Conservation (phyloP, 2,888 invertebrate genomes). For the Amiota mariae region DNA sequence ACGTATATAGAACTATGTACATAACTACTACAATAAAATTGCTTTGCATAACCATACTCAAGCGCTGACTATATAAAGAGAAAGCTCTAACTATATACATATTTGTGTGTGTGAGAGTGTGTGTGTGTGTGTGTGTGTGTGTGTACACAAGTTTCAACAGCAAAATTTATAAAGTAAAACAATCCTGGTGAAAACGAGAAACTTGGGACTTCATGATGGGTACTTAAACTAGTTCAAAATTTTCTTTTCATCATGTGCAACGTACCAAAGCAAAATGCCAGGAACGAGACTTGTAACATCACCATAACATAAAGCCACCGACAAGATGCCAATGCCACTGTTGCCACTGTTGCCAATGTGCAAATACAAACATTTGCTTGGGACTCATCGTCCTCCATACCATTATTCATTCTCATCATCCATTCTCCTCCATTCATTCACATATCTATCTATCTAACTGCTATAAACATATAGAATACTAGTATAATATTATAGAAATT, state of each 20-base stretch:
- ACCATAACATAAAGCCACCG: neutral
- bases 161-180: constrained; percentile 62
- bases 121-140: constrained; percentile 45
- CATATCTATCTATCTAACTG: neutral
- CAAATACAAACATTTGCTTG: constrained; percentile 16
- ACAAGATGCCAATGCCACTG: neutral
- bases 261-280: neutral
- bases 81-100: constrained; percentile 27
- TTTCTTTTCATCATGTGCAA: constrained; percentile 44
- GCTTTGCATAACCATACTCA: constrained; percentile 25
- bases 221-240: constrained; percentile 67
- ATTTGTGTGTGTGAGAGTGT: neutral
- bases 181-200: constrained; percentile 67
- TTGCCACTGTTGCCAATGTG: constrained; percentile 10
- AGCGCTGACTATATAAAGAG: constrained; percentile 19
- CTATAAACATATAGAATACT: constrained; percentile 10
- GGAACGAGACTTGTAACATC: neutral
- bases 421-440: too few relatives aligned
- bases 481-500: neutral
- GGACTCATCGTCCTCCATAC: too few relatives aligned
- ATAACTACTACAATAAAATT: constrained; percentile 6
- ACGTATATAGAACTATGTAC: too few relatives aligned
- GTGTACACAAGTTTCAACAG: constrained; percentile 27
- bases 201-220: constrained; percentile 67
- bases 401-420: too few relatives aligned